Evolutionary conservation across 2,888 invertebrate genomes (phyloP).

Genomic region (Diplazon laetatorius): DNA sequence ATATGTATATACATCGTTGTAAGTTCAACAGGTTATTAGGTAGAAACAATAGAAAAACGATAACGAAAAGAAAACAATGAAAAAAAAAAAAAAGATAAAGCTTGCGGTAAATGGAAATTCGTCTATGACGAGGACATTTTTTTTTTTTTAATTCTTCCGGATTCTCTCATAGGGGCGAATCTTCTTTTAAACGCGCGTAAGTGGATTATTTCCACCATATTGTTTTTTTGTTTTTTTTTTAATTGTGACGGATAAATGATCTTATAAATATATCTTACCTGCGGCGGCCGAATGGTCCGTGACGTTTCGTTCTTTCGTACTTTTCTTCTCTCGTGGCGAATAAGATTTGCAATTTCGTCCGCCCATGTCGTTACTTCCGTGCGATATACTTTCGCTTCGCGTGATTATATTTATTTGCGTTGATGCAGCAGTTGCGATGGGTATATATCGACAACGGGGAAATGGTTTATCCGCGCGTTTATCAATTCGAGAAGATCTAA

Average conservation of each 20-base stretch:
- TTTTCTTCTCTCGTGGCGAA: slow-evolving; percentile 69
- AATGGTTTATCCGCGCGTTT: neutral
- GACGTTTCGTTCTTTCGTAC: slow-evolving; percentile 61
- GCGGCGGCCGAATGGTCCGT: slow-evolving; percentile 16
- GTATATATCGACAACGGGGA: neutral
- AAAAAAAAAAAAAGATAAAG: too few species aligned
- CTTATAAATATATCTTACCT: slow-evolving; percentile 50
- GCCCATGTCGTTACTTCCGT: slow-evolving; percentile 72
- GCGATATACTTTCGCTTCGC: slow-evolving; percentile 3
- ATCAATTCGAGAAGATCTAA: slow-evolving; percentile 6
- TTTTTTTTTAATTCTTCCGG: too few species aligned
- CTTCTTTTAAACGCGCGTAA: too few species aligned
- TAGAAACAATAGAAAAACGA: too few species aligned
- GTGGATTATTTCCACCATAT: too few species aligned
- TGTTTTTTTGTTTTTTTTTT: too few species aligned
- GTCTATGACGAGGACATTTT: too few species aligned
- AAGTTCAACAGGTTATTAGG: slow-evolving; percentile 28
- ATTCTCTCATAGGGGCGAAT: too few species aligned
- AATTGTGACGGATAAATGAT: too few species aligned
- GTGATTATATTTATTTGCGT: neutral
- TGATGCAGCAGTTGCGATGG: neutral
- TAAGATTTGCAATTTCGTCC: slow-evolving; percentile 73
- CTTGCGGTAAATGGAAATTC: too few species aligned
- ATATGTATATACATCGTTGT: too few species aligned
- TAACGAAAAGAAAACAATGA: neutral